Evolutionary conservation across 2,888 invertebrate genomes (phyloP), one percentile per base, ranked within the genome.

Genomic region (Zhengitettix transpicula): DNA sequence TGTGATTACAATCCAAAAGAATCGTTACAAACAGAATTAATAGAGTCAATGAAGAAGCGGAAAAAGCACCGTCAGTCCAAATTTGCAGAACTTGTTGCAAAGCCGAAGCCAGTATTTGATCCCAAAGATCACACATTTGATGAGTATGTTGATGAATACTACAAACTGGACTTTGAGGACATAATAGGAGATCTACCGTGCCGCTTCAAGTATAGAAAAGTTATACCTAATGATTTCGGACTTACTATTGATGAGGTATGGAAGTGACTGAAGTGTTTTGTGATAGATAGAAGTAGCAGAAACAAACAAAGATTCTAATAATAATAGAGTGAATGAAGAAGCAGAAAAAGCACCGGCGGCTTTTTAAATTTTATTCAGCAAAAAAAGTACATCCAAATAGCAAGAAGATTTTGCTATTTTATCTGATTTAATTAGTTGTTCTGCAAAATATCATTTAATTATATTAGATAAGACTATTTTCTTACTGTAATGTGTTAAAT

Each of bases 111-210:
- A 0, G 78, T 81, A 58, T 96, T 88, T 73, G 81, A 96, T 72
- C 91, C 95, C 0, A 75, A 79, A 0, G 77, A 83, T 61, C 81
- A 86, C 63, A 85, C 85, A 0, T 95, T 91, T 72, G 82, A 85
- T 42, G 80, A 94, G 67, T 95, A 95, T 70, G 83, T 95, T 70
- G 92, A 97, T 68, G 95, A 97, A 72, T 97, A 96, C 72, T 97
- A 97, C 70, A 84, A 87, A 68, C 77, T 97, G 70, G 93, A 97
- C 72, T 98, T 89, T 71, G 98, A 98, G 70, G 98, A 99, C 72
- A 82, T 97, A 57, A 86, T 98, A 56, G 96, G 85, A 0, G 94
- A 96, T 69, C 72, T 88, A 66, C 93, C 93, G 0, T 95, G 94
- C 62, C 78, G 90, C 66, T 99, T 96, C 73, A 94, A 92, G 69